phyloP scores from a whole-genome alignment of 1,140 invertebrate species.

The Drosophila cardini region DNA sequence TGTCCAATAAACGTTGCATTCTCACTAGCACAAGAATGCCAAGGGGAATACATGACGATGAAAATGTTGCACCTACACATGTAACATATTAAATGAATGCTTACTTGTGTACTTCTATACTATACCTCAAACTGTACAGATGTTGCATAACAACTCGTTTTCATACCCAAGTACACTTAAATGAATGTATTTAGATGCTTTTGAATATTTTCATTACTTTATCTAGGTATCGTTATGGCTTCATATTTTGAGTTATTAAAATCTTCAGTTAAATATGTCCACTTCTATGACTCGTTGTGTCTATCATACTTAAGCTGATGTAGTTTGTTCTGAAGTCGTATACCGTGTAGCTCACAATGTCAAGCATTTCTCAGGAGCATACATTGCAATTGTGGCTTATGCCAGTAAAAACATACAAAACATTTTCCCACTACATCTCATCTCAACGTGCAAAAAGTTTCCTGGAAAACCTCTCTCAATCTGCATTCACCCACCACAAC shows the following conservation, averaged over 20 bases:
- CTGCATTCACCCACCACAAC: not conserved
- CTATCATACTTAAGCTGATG: not conserved
- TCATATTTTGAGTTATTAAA: slow-evolving; percentile 31
- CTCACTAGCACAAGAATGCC: not conserved
- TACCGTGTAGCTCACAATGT: slow-evolving; percentile 11
- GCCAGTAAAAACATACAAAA: slow-evolving; percentile 26
- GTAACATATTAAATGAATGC: slow-evolving; percentile 27
- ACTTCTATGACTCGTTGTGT: slow-evolving; percentile 6
- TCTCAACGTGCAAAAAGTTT: slow-evolving; percentile 8
- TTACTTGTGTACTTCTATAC: slow-evolving; percentile 15
- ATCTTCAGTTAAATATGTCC: slow-evolving; percentile 21
- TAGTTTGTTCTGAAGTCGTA: slow-evolving; percentile 17
- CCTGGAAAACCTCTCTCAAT: not conserved
- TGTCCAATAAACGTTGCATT: slow-evolving; percentile 68
- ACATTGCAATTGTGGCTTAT: slow-evolving; percentile 35
- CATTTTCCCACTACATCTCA: slow-evolving; percentile 28
- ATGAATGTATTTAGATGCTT: slow-evolving; percentile 7
- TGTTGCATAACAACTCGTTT: slow-evolving; percentile 7
- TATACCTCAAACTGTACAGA: slow-evolving; percentile 25
- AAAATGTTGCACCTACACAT: slow-evolving; percentile 27
- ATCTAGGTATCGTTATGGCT: not conserved
- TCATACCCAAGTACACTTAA: not conserved
- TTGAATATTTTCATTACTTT: slow-evolving; percentile 2
- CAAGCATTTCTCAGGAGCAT: slow-evolving; percentile 11
- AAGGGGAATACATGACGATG: slow-evolving; percentile 25